These are phyloP conservation scores for Bucorvus abyssinicus DNA, from an alignment of 2,797 vertebrate genomes.

Conservation along the genomic window DNA sequence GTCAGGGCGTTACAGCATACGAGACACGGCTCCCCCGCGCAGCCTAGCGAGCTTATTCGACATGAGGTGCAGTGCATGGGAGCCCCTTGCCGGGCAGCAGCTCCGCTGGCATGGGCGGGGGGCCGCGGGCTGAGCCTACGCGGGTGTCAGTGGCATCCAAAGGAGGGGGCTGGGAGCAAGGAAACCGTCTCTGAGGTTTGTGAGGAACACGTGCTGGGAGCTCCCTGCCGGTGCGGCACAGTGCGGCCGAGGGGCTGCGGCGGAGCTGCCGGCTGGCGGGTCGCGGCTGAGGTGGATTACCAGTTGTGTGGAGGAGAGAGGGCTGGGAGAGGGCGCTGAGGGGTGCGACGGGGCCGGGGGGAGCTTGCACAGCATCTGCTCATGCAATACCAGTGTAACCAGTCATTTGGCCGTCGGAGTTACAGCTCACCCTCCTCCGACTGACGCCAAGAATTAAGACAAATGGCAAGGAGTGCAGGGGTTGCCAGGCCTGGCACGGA, in stretches of 20 bases:
- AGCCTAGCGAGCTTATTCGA: slow-evolving; percentile 59
- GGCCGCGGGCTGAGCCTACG: neutral
- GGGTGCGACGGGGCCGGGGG: neutral
- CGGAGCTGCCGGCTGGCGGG: neutral
- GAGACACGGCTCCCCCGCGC: slow-evolving; percentile 18
- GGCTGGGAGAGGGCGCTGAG: neutral
- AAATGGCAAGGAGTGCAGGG: neutral
- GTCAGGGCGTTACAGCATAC: slow-evolving; percentile 46
- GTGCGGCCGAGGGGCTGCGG: neutral
- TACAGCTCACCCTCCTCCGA: neutral
- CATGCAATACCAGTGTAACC: slow-evolving; percentile 50
- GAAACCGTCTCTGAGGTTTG: slow-evolving; percentile 57
- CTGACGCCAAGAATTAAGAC: neutral
- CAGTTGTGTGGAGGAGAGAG: slow-evolving; percentile 68
- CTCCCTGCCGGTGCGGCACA: neutral
- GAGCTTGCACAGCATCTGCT: slow-evolving; percentile 13
- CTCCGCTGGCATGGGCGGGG: neutral
- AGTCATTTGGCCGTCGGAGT: neutral
- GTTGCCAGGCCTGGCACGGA: neutral
- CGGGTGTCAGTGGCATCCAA: slow-evolving; percentile 46
- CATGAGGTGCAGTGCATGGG: slow-evolving; percentile 77
- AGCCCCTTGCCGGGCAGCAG: slow-evolving; percentile 47
- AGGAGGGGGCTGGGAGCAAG: neutral
- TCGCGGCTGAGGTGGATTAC: slow-evolving; percentile 75
- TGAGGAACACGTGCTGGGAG: slow-evolving; percentile 33